Evolutionary conservation across 1,140 invertebrate genomes (phyloP), one percentile per base, ranked within the genome.

Genomic region (Ditylenchus dipsaci): DNA sequence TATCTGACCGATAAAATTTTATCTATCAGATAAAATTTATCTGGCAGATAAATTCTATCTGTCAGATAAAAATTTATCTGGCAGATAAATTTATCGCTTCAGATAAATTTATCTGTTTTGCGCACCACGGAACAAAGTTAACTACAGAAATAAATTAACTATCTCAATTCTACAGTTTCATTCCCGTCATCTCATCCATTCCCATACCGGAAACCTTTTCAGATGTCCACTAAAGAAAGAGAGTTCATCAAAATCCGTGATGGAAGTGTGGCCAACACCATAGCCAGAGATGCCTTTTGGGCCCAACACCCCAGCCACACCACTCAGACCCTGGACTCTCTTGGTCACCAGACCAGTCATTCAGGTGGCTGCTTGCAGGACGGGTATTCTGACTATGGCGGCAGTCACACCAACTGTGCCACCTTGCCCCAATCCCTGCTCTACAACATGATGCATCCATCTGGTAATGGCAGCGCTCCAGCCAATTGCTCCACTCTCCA

Each of bases 211-310:
- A 38, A 38, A 38, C 33, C 33, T 5, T 5, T 38, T 53, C n/a
- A 23, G n/a, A n/a, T 26, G 45, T 30, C 60, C 29, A 65, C 69
- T 0, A 56, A 67, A 19, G 68, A 70, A 29, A 17, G 71, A 3
- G 75, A 78, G 49, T 79, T 79, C 42, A 79, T 79, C n/a, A 79
- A 80, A 71, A 79, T 79, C 38, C 74, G 78, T 43, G 78, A 79
- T 53, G 78, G 78, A 21, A 77, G 74, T 69, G 78, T 79, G n/a
- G 29, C 19, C 65, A 17, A 42, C 21, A 63, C 65, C 19, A 67
- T 49, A 49, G 69, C 61, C 56, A 21, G 72, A 38, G 70, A 78
- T 38, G 73, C 75, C 29, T 72, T 78, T 65, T 76, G 76, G 73
- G 58, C 68, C 15, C 56, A 68, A 1, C 76, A 78, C 30, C 45